Conservation (phyloP, 2,888 invertebrate species). For the Caenorhabditis sinica region DNA sequence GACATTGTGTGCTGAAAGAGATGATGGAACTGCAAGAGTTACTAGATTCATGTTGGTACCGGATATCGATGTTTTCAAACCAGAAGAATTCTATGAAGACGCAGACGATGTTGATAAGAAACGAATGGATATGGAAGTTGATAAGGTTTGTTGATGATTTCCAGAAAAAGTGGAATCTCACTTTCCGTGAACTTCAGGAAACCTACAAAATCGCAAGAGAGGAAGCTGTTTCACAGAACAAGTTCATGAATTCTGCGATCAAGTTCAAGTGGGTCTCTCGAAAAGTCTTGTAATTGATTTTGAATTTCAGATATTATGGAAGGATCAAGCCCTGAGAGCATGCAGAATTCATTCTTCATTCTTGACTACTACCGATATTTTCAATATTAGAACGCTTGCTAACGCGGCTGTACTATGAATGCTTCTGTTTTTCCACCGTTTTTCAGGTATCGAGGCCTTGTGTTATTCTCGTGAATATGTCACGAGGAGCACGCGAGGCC, state of each 20-base stretch:
- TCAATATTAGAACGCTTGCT: too few species aligned
- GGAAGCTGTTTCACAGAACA: slow-evolving; percentile 57
- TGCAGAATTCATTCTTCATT: neutral
- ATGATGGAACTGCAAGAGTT: slow-evolving; percentile 41
- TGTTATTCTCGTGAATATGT: too few species aligned
- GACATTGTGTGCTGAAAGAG: slow-evolving; percentile 52
- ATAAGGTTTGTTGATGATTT: slow-evolving; percentile 33
- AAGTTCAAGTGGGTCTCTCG: slow-evolving; percentile 45
- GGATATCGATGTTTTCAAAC: slow-evolving; percentile 44
- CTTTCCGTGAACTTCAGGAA: slow-evolving; percentile 37
- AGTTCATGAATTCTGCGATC: slow-evolving; percentile 62
- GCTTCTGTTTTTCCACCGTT: too few species aligned
- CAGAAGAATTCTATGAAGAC: slow-evolving; percentile 40
- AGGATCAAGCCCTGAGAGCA: slow-evolving; percentile 49
- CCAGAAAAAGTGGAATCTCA: too few species aligned
- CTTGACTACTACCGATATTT: too few species aligned
- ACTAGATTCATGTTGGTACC: slow-evolving; percentile 49
- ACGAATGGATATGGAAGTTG: slow-evolving; percentile 30
- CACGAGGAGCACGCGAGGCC: too few species aligned
- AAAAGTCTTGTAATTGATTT: neutral
- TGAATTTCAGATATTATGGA: slow-evolving; percentile 58
- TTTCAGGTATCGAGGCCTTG: too few species aligned
- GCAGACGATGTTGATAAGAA: slow-evolving; percentile 28
- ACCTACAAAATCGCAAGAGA: slow-evolving; percentile 51
- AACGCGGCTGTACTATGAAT: too few species aligned